Evolutionary conservation across 2,113 vertebrate species (phyloP), one percentile per base, ranked within the genome.

Genomic region (Agelaius phoeniceus): DNA sequence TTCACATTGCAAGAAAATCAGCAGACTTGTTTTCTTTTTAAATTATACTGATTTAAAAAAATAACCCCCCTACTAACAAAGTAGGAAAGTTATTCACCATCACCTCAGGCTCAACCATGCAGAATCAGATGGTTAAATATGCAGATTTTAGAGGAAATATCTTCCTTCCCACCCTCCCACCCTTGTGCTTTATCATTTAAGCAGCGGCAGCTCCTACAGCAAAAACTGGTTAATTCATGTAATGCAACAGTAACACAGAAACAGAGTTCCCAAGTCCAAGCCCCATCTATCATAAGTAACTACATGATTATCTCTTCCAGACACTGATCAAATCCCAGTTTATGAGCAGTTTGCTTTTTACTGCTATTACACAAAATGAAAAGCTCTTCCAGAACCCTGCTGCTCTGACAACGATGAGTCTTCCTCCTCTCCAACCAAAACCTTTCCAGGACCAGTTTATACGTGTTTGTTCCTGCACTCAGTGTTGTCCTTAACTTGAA

Each of bases 251-350:
- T 17, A 62, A 58, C 55, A 66, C 2, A 62, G 85, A 73, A 85
- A 74, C 16, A 58, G 63, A 67, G 62, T 68, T 87, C 51, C 31
- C 61, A 48, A 71, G 39, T 62, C 90, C 81, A 75, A 90, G 49
- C 18, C n/a, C 85, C 85, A 83, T 85, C 90, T 69, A 74, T 88
- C 90, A 49, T 11, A n/a, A 72, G 37, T 61, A 88, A 69, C 68
- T 43, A 21, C 18, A 58, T 73, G 67, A 46, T 92, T 69, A 83
- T 63, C 76, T 84, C 83, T 90, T 90, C 54, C 62, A 95, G 75
- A 88, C 88, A 90, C 75, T 58, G 85, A 94, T 92, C 90, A 92
- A 90, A 89, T 63, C 76, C 83, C 76, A 55, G 46, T 74, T 94
- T 69, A 86, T 49, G 73, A 92, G 75, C 11, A 86, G 59, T 77